Base-by-base conservation (phyloP, 2,797 vertebrate genomes). In the Ispidina picta region DNA sequence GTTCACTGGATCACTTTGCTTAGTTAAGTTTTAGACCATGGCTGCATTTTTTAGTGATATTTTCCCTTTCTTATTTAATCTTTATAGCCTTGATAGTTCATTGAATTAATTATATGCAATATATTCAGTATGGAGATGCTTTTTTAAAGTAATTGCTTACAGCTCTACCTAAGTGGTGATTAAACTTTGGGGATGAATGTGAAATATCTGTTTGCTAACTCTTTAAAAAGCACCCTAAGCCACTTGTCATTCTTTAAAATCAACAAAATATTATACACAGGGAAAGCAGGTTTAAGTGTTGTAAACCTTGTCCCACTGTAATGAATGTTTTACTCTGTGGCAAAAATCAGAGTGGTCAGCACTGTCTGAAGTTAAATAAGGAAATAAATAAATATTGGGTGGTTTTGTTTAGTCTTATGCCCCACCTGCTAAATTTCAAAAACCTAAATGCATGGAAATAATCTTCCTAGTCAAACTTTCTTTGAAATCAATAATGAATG, bases 1-100 rank as follows among this genome's bases (percentile, higher is more conserved):
- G 98, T 98, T 99, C 98, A 97, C 98, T 97, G 98, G 98, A 98
- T 99, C 98, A 98, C 98, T 99, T 99, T 99, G 99, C 98, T 99
- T 99, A 99, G 98, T 99, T 99, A 99, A 99, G 98, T 98, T 97
- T 99, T 98, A 99, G 98, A 98, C 98, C 97, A 97, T 97, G 97
- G 97, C 94, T 95, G 90, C 4, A 15, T 70, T 96, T 97, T 99
- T 99, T 99, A 99, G 99, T 98, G 98, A 98, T 98, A 98, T 98
- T 98, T 99, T 98, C 98, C 97, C 97, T 94, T 97, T 98, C 98
- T 98, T 99, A 98, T 98, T 99, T 98, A 98, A 99, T 99, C 98
- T 99, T 99, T 99, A 98, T 98, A 98, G 98, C 98, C 97, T 97
- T 98, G 98, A 98, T 98, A 98, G 98, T 98, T 98, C 98, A 98